Percentiles rank a stretch among this genome's conserved stretches.
phyloP scores from a whole-genome alignment of 1,140 invertebrate genomes.

The Drosophila oshimai region DNA sequence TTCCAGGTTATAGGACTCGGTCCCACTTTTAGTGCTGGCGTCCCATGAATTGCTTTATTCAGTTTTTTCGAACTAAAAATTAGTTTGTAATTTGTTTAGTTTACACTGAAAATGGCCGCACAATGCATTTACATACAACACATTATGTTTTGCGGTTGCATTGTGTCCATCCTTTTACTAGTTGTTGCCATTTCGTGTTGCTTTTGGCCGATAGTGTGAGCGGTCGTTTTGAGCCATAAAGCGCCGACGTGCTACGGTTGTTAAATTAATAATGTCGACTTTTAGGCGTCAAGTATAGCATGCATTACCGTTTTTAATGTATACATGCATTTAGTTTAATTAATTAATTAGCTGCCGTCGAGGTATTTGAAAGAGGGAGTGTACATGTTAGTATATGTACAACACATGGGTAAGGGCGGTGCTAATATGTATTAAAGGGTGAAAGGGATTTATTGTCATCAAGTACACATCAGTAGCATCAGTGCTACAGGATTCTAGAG shows the following conservation, averaged over 20 bases:
- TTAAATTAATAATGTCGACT: conserved; percentile 61
- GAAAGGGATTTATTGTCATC: no score
- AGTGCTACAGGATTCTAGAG: no score
- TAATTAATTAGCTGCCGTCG: conserved; percentile 51
- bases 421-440: no score
- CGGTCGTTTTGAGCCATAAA: conserved; percentile 13
- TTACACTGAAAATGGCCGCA: conserved; percentile 54
- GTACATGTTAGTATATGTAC: no score
- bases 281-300: conserved; percentile 32
- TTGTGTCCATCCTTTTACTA: conserved; percentile 20
- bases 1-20: conserved; percentile 9
- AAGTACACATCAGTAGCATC: no score
- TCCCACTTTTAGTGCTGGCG: not conserved
- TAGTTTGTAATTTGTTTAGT: conserved; percentile 73
- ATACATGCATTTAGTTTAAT: conserved; percentile 21
- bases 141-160: conserved; percentile 57
- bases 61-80: conserved; percentile 39
- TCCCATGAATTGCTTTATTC: conserved; percentile 17
- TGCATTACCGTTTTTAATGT: not conserved
- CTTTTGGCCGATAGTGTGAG: not conserved
- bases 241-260: conserved; percentile 6
- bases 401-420: no score
- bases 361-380: not conserved
- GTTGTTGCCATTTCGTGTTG: not conserved
- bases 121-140: conserved; percentile 61